Base-by-base conservation (phyloP, 2,888 invertebrate genomes). In the Drosophila macrospina region DNA sequence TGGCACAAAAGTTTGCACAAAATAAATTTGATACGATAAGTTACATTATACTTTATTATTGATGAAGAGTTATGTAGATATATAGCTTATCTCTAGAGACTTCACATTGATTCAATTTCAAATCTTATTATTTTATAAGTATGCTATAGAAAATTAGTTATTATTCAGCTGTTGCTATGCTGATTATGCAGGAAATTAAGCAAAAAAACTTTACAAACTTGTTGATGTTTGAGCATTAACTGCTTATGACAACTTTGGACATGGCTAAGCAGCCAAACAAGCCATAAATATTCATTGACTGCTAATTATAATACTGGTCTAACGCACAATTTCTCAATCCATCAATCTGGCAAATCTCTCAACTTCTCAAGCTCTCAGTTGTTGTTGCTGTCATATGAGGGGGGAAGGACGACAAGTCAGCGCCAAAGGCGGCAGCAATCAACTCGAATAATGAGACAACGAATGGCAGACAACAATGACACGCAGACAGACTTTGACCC, bases 211-310 rank as follows among this genome's bases (percentile, higher is more conserved):
- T n/a, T 36, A n/a, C 6, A 8, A 28, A 45, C 28, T 15, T 44
- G 4, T 26, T 57, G 11, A 10, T 16, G 0, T 16, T 20, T 20
- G 10, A 56, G 44, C 39, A 42, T 72, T 37, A 47, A 34, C 50
- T 51, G 45, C 69, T 75, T 74, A 60, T 57, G 67, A 34, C 47
- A 73, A 3, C 44, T 48, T 48, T 51, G 36, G 10, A 7, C 34
- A 11, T 7, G 26, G 47, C 45, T 45, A 5, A 42, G 16, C 28
- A 42, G 16, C 28, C 28, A 16, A 41, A 41, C 41, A 50, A 50
- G 64, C 62, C 48, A 80, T 83, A 80, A 86, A 86, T 86, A 83
- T 88, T 73, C 64, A 85, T 81, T 76, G 74, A 66, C 63, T 62
- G 78, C 71, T 80, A 86, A 88, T 83, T 83, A 76, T 48, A 20